phyloP scores from a whole-genome alignment of 2,113 vertebrate species.

The Lipophrys pholis region DNA sequence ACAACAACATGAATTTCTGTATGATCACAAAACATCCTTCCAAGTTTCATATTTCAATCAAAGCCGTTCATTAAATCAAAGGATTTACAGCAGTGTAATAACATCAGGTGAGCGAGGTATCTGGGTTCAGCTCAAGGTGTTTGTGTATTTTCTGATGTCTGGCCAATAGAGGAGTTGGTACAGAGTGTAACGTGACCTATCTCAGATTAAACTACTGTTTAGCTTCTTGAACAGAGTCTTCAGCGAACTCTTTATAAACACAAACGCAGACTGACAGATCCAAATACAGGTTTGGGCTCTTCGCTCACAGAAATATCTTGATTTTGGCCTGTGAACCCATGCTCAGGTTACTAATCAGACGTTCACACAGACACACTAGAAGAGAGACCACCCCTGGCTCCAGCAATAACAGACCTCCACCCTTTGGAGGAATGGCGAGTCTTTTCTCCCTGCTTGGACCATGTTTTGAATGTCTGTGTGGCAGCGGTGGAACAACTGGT shows the following conservation, averaged over 20 bases:
- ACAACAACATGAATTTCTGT: slow-evolving; percentile 6
- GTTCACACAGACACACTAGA: slow-evolving; percentile 6
- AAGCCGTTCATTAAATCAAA: slow-evolving; percentile 21
- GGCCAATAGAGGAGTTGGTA: slow-evolving; percentile 10
- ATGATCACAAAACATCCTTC: neutral
- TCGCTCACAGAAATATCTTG: slow-evolving; percentile 1
- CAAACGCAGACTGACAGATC: slow-evolving; percentile 40
- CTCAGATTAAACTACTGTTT: slow-evolving; percentile 49
- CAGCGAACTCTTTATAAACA: slow-evolving; percentile 20
- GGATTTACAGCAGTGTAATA: neutral
- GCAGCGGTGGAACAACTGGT: neutral
- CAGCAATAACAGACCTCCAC: slow-evolving; percentile 67
- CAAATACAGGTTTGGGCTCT: slow-evolving; percentile 15
- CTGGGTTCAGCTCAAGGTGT: slow-evolving; percentile 25
- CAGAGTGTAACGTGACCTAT: slow-evolving; percentile 39
- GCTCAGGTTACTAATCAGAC: slow-evolving; percentile 26
- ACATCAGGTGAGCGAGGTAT: slow-evolving; percentile 5
- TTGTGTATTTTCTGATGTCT: slow-evolving; percentile 24
- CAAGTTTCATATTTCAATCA: slow-evolving; percentile 26
- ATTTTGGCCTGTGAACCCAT: slow-evolving; percentile 10
- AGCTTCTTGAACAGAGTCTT: slow-evolving; percentile 34
- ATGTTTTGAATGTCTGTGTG: neutral
- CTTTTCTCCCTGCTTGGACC: slow-evolving; percentile 9
- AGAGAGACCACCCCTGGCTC: slow-evolving; percentile 55
- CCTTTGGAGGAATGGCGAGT: slow-evolving; percentile 61